These are phyloP conservation scores for Leucoma salicis DNA, from an alignment of 2,888 invertebrate species.

Conservation along the genomic window DNA sequence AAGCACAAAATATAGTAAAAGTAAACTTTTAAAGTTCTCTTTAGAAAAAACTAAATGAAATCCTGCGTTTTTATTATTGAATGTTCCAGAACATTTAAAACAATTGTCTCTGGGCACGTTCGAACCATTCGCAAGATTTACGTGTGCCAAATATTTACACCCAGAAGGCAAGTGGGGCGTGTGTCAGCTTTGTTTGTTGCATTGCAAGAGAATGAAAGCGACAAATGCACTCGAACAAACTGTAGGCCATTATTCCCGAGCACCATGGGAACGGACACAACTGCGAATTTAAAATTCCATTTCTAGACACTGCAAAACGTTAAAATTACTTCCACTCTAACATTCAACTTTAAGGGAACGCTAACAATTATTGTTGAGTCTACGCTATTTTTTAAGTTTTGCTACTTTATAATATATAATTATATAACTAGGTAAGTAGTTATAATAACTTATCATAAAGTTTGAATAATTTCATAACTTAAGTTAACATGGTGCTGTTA, in stretches of 20 bases:
- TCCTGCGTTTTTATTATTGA: no score
- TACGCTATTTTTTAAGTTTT: no score
- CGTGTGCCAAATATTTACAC: conserved; percentile 18
- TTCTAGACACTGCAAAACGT: conserved; percentile 55
- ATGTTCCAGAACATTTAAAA: background rate
- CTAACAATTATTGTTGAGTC: no score
- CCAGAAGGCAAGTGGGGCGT: conserved; percentile 20
- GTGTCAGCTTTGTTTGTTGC: conserved; percentile 26
- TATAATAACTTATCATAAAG: no score
- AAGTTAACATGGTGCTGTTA: no score
- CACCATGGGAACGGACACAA: conserved; percentile 40
- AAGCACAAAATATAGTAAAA: no score
- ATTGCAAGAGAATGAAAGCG: conserved; percentile 31
- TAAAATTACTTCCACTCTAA: conserved; percentile 54
- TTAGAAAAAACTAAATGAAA: no score
- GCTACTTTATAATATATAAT: no score
- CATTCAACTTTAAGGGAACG: no score
- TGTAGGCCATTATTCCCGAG: conserved; percentile 45
- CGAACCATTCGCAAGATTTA: conserved; percentile 28
- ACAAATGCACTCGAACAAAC: conserved; percentile 39
- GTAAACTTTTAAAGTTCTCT: no score
- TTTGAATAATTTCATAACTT: no score
- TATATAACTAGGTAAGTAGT: no score
- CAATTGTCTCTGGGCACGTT: conserved; percentile 6
- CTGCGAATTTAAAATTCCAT: conserved; percentile 73